Conservation (phyloP, 2,888 invertebrate species). For the Margaritifera margaritifera region DNA sequence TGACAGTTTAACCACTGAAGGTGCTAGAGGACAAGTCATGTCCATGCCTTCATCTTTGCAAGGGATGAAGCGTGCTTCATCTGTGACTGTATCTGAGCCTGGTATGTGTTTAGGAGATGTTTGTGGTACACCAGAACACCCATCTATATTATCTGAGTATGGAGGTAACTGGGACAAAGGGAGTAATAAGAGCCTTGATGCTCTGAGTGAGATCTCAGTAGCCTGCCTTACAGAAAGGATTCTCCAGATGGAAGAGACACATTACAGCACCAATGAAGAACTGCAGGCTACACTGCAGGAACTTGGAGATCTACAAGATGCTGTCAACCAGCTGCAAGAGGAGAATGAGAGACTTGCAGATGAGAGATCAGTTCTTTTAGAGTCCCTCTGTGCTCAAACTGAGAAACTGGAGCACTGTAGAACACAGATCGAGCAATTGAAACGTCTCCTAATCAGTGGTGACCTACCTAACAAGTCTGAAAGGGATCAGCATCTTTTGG, state of each 20-base stretch:
- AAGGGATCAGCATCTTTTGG: slow-evolving; percentile 80
- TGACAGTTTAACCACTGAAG: slow-evolving; percentile 64
- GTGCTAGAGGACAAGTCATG: slow-evolving; percentile 14
- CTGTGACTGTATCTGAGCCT: slow-evolving; percentile 61
- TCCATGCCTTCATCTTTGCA: slow-evolving; percentile 1
- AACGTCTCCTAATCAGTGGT: slow-evolving; percentile 78
- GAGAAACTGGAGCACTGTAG: slow-evolving; percentile 92
- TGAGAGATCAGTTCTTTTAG: slow-evolving; percentile 90
- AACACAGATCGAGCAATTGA: slow-evolving; percentile 87
- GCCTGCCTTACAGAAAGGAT: slow-evolving; percentile 93
- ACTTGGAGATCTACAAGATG: slow-evolving; percentile 89
- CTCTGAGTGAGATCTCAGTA: slow-evolving; percentile 86
- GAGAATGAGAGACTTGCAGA: slow-evolving; percentile 90
- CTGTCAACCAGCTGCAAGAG: slow-evolving; percentile 87
- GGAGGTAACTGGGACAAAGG: slow-evolving; percentile 86
- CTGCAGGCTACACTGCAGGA: slow-evolving; percentile 93
- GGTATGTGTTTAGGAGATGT: slow-evolving; percentile 62
- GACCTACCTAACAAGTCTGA: slow-evolving; percentile 71
- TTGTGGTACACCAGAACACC: slow-evolving; percentile 62
- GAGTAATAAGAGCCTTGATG: slow-evolving; percentile 82
- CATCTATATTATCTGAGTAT: slow-evolving; percentile 56
- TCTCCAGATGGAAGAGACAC: slow-evolving; percentile 92
- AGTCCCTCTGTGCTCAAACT: slow-evolving; percentile 92
- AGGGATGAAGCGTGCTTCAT: slow-evolving; percentile 48
- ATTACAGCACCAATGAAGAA: slow-evolving; percentile 77